Percentiles rank a stretch among this genome's conserved stretches.
Evolutionary conservation across 1,140 invertebrate species (phyloP).

Genomic region (Muscidifurax raptorellus): DNA sequence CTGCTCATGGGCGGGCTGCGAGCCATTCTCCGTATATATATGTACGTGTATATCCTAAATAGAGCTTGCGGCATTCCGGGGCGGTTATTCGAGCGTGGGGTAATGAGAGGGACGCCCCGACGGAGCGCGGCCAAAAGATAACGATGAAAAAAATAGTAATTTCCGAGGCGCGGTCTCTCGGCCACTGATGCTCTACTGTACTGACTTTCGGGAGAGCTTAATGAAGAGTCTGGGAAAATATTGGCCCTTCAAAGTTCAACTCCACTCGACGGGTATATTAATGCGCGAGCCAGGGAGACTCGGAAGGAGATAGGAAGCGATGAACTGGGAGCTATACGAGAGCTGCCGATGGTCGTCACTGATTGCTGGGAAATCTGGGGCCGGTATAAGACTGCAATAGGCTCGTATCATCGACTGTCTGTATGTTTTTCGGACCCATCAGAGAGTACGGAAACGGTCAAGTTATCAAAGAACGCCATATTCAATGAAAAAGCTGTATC

Average conservation of each 20-base stretch:
- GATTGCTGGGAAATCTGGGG: not conserved
- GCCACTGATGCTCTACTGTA: too few species aligned
- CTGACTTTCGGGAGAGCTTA: not conserved
- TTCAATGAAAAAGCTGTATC: not conserved
- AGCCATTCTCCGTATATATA: not conserved
- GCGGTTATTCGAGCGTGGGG: not conserved
- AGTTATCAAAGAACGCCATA: not conserved
- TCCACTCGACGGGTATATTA: not conserved
- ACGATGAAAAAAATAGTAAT: constrained; percentile 20
- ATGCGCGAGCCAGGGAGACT: not conserved
- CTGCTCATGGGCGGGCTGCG: not conserved
- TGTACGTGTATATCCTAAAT: not conserved
- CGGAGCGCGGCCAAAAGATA: not conserved
- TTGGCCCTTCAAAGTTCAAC: not conserved
- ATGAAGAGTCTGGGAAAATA: not conserved
- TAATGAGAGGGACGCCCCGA: constrained; percentile 8
- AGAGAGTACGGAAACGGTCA: too few species aligned
- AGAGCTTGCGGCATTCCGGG: not conserved
- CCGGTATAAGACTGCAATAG: too few species aligned
- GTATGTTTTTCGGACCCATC: too few species aligned
- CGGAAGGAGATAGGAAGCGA: too few species aligned
- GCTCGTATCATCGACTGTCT: too few species aligned
- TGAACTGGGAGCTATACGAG: too few species aligned
- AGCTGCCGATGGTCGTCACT: not conserved
- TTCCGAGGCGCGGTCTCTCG: not conserved